phyloP scores from a whole-genome alignment of 2,113 vertebrate species.

The Electrona antarctica region DNA sequence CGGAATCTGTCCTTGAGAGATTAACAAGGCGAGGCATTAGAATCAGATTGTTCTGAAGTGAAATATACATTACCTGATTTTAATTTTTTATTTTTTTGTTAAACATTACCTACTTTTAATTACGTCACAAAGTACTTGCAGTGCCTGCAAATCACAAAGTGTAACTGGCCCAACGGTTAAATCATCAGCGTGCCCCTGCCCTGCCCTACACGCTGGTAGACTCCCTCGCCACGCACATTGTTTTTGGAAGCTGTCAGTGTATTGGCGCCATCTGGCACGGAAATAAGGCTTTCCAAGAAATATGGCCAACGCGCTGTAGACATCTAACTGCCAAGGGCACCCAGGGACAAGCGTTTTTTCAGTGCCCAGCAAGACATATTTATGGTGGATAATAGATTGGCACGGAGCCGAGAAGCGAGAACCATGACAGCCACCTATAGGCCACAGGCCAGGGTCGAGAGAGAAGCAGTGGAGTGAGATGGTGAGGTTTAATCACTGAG shows the following conservation, averaged over 20 bases:
- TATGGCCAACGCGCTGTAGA: slow-evolving; percentile 37
- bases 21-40: too few relatives aligned
- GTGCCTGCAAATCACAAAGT: slow-evolving; percentile 22
- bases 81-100: too few relatives aligned
- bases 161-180: too few relatives aligned
- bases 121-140: too few relatives aligned
- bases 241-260: slow-evolving; percentile 35
- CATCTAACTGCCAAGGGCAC: slow-evolving; percentile 55
- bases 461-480: slow-evolving; percentile 25
- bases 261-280: slow-evolving; percentile 60
- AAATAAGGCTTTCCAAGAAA: slow-evolving; percentile 51
- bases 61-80: too few relatives aligned
- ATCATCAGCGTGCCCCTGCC: slow-evolving; percentile 9
- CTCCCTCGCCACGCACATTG: slow-evolving; percentile 43
- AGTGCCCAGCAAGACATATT: slow-evolving; percentile 48
- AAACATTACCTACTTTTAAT: too few relatives aligned
- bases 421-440: slow-evolving; percentile 39
- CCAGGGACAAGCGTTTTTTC: slow-evolving; percentile 42
- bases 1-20: too few relatives aligned
- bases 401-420: slow-evolving; percentile 28
- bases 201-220: slow-evolving; percentile 38
- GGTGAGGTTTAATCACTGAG: slow-evolving; percentile 41
- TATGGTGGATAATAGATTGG: slow-evolving; percentile 56
- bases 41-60: too few relatives aligned
- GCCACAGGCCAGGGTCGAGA: slow-evolving; percentile 42